Percentiles rank a stretch among this genome's conserved stretches.
Evolutionary conservation across 2,888 invertebrate species (phyloP).

Genomic region (Lacanobia oleracea): DNA sequence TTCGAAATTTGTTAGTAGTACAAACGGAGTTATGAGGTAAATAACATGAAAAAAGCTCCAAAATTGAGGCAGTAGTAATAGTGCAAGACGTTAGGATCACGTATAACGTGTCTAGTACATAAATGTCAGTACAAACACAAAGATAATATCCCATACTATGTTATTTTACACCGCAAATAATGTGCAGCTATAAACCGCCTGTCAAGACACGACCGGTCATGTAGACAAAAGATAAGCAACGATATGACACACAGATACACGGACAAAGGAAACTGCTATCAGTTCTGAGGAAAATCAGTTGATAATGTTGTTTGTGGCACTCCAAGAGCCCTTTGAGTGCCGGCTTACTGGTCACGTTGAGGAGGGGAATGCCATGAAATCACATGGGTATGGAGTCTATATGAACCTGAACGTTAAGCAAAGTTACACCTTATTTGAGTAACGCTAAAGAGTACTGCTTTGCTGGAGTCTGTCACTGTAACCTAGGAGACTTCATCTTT

Average conservation of each 20-base stretch:
- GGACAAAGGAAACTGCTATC: conserved; percentile 82
- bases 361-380: conserved; percentile 17
- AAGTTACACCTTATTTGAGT: neutral
- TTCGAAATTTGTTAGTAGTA: neutral
- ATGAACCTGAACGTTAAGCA: neutral
- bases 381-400: neutral
- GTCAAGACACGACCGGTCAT: conserved; percentile 80
- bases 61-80: neutral
- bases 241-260: conserved; percentile 61
- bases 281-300: conserved; percentile 75
- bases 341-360: conserved; percentile 45
- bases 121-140: conserved; percentile 35
- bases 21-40: neutral
- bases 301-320: conserved; percentile 69
- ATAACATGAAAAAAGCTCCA: neutral
- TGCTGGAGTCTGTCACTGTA: neutral
- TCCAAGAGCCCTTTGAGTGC: conserved; percentile 43
- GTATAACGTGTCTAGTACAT: conserved; percentile 3
- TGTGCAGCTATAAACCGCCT: conserved; percentile 52
- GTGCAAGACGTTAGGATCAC: neutral
- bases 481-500: neutral
- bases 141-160: conserved; percentile 27
- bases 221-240: conserved; percentile 76
- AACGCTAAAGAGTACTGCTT: neutral
- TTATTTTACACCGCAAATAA: conserved; percentile 56